Evolutionary conservation across 2,113 vertebrate species (phyloP).

Genomic region (Silurus glanis): DNA sequence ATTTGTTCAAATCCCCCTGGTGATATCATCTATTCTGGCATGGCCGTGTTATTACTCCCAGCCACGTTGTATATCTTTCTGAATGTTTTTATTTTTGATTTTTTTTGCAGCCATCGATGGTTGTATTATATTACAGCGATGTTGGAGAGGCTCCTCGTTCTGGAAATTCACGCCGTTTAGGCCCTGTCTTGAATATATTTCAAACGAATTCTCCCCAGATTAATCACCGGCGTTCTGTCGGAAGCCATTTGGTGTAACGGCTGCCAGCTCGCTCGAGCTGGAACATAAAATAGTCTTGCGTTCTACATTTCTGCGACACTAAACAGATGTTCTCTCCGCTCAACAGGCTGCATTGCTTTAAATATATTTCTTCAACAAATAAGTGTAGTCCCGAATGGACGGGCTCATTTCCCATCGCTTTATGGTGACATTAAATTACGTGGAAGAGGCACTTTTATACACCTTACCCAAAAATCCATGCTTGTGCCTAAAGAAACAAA

Average conservation of each 20-base stretch:
- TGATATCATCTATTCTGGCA: conserved; percentile 43
- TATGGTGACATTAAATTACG: not conserved
- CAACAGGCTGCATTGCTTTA: not conserved
- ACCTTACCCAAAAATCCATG: not conserved
- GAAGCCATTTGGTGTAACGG: conserved; percentile 50
- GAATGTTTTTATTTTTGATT: no score
- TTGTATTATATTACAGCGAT: conserved; percentile 27
- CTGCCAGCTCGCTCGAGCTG: conserved; percentile 46
- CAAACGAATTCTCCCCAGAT: conserved; percentile 51
- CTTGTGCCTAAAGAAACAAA: not conserved
- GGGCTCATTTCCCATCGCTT: not conserved
- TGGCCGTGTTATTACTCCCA: not conserved
- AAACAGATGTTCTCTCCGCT: conserved; percentile 43
- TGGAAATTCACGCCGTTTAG: conserved; percentile 22
- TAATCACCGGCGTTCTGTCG: conserved; percentile 50
- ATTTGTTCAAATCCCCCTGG: conserved; percentile 8
- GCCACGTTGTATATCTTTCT: conserved; percentile 8
- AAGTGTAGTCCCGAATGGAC: conserved; percentile 6
- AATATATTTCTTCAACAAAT: not conserved
- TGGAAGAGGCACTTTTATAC: not conserved
- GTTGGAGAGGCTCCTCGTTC: not conserved
- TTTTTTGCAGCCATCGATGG: not conserved
- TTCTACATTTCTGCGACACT: conserved; percentile 40
- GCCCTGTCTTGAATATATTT: conserved; percentile 34
- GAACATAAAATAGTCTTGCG: conserved; percentile 34